Conservation (phyloP, 1,140 invertebrate genomes). For the Scaptomyza pallida region DNA sequence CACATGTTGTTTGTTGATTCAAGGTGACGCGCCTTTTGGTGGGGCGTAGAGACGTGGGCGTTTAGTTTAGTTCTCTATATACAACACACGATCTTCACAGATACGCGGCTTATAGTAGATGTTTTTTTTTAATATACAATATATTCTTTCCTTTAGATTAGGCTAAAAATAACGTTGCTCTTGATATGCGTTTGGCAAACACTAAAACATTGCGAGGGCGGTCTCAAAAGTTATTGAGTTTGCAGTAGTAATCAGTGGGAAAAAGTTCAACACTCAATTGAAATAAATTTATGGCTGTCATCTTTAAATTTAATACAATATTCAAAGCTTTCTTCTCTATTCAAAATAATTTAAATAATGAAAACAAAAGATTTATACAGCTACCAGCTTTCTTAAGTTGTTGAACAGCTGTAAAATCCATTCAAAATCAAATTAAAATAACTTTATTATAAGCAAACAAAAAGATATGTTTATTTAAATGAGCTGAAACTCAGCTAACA, state of each 20-base stretch:
- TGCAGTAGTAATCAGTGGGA: too few relatives aligned
- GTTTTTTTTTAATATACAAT: slow-evolving; percentile 38
- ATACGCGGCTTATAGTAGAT: slow-evolving; percentile 37
- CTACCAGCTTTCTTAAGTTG: too few relatives aligned
- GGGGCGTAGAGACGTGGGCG: not conserved
- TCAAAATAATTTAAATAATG: too few relatives aligned
- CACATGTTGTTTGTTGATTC: slow-evolving; percentile 28
- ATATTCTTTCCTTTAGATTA: slow-evolving; percentile 30
- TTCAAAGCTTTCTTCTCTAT: too few relatives aligned
- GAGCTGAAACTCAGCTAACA: too few relatives aligned
- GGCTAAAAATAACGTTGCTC: slow-evolving; percentile 64
- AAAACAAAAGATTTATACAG: too few relatives aligned
- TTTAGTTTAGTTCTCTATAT: slow-evolving; percentile 22
- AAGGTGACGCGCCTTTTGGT: slow-evolving; percentile 16
- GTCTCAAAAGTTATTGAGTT: not conserved
- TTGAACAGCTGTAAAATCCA: too few relatives aligned
- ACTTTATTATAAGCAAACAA: too few relatives aligned
- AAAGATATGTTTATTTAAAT: not conserved
- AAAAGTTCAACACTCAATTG: too few relatives aligned
- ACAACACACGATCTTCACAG: slow-evolving; percentile 42
- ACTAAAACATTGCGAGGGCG: slow-evolving; percentile 24
- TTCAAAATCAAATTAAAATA: too few relatives aligned
- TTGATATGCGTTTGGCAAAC: slow-evolving; percentile 19
- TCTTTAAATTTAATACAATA: too few relatives aligned
- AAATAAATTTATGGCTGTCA: too few relatives aligned